Conservation (phyloP, 2,113 vertebrate species). For the Ploceus nigricollis region DNA sequence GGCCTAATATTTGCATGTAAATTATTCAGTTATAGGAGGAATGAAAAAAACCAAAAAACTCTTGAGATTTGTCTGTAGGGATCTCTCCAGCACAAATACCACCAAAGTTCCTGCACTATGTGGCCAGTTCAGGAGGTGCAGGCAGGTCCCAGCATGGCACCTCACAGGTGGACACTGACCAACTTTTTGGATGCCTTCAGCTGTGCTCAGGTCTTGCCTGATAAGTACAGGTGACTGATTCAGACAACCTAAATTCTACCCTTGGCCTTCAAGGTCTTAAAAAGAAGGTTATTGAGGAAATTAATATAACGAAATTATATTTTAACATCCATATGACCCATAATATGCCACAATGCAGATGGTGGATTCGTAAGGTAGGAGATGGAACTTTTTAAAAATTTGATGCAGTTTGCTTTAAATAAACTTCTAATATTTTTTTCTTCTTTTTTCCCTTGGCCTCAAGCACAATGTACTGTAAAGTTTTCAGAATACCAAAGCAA, state of each 20-base stretch:
- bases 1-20: slow-evolving; percentile 20
- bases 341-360: not conserved
- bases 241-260: not conserved
- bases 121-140: not conserved
- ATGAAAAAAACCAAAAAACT: not conserved
- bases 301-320: not conserved
- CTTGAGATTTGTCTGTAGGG: not conserved
- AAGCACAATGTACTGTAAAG: not conserved
- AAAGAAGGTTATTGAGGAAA: not conserved
- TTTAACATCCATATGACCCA: not conserved
- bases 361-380: not conserved
- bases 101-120: accelerated
- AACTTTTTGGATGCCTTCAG: not conserved
- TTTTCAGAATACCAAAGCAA: not conserved
- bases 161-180: not conserved
- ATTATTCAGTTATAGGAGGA: slow-evolving; percentile 8
- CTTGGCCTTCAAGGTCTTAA: not conserved
- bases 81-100: not conserved
- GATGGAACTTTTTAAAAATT: not conserved
- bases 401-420: not conserved
- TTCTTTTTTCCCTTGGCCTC: not conserved
- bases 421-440: not conserved
- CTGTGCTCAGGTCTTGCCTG: not conserved
- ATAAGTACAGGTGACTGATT: not conserved
- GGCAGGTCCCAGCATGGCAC: not conserved